These are phyloP conservation scores for Chirona hameri DNA, from an alignment of 2,888 invertebrate species.

Conservation along the genomic window DNA sequence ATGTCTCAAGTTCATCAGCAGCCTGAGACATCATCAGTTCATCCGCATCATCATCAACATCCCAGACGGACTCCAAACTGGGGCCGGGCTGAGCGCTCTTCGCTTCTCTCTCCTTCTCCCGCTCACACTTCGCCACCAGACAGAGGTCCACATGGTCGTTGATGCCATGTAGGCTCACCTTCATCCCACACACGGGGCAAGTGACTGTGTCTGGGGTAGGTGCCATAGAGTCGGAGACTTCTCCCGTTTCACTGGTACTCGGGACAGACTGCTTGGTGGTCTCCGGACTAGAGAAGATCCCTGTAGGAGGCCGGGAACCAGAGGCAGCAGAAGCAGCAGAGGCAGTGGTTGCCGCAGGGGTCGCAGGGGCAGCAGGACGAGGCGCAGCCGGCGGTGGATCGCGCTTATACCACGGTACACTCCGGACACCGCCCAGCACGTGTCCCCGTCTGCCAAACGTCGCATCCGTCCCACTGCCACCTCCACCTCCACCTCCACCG, in stretches of 20 bases:
- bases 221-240: neutral
- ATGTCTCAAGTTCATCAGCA: neutral
- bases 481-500: neutral
- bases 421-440: neutral
- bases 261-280: neutral
- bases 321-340: neutral
- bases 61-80: neutral
- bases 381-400: neutral
- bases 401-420: neutral
- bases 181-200: conserved; percentile 53
- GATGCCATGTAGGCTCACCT: conserved; percentile 45
- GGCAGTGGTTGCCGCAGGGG: neutral
- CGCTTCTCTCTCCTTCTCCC: too few relatives aligned
- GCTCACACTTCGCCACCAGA: conserved; percentile 41
- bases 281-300: neutral
- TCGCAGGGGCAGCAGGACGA: neutral
- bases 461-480: neutral
- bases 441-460: neutral
- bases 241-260: neutral
- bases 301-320: neutral
- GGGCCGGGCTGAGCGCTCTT: too few relatives aligned
- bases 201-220: conserved; percentile 39
- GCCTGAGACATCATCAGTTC: neutral
- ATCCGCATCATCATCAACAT: neutral
- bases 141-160: conserved; percentile 56